These are phyloP conservation scores for Callaeas wilsoni DNA, from an alignment of 2,113 vertebrate genomes.

Conservation along the genomic window DNA sequence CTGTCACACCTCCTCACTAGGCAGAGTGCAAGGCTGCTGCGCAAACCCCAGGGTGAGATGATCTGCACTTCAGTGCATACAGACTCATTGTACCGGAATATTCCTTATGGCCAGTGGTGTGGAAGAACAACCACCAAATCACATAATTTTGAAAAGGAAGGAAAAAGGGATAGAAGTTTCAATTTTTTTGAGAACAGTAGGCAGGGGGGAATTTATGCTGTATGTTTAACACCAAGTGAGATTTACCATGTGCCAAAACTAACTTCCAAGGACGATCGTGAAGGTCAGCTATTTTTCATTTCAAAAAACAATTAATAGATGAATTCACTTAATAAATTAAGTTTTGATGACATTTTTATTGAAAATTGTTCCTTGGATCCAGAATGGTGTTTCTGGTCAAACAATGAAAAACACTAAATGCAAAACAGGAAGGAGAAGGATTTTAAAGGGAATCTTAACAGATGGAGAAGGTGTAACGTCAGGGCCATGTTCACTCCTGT, in stretches of 20 bases:
- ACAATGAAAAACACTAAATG: not conserved
- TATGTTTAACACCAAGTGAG: not conserved
- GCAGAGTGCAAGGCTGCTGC: not conserved
- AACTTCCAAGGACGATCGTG: not conserved
- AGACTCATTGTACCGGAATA: not conserved
- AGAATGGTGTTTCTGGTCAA: not conserved
- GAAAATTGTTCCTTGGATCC: not conserved
- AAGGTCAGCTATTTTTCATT: not conserved
- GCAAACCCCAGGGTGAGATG: not conserved
- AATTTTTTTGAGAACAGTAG: too few species aligned
- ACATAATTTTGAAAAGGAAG: not conserved
- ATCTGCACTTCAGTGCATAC: not conserved
- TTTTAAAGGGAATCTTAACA: not conserved
- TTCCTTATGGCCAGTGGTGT: not conserved
- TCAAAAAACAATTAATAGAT: not conserved
- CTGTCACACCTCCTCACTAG: not conserved
- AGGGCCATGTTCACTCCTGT: not conserved
- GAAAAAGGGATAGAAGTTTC: not conserved
- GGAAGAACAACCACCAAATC: not conserved
- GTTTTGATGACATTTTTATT: not conserved
- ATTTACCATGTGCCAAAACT: not conserved
- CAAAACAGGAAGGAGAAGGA: not conserved
- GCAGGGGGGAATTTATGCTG: not conserved
- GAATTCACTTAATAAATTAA: not conserved
- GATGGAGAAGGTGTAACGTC: not conserved